phyloP scores from a whole-genome alignment of 1,140 invertebrate species.

The Ceratina japonica region DNA sequence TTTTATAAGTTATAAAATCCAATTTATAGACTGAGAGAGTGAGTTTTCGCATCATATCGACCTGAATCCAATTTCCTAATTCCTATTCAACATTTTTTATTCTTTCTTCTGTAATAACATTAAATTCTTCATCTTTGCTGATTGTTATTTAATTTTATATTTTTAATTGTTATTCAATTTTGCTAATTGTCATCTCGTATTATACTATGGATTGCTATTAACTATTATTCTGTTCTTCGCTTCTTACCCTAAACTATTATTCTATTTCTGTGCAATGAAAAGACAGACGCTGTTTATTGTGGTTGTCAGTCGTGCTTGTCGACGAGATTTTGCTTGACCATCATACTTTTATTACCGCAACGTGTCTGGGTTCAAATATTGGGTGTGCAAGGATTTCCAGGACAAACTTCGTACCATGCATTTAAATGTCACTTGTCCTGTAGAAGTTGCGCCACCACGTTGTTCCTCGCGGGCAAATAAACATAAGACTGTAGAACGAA shows the following conservation, averaged over 20 bases:
- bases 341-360: neutral
- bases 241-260: neutral
- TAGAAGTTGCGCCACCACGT: neutral
- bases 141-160: no score
- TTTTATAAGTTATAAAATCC: neutral
- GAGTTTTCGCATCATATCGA: no score
- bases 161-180: neutral
- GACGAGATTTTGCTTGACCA: neutral
- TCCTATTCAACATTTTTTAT: no score
- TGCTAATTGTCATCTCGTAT: no score
- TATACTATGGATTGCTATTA: no score
- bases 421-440: constrained; percentile 37
- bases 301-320: no score
- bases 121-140: no score
- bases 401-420: constrained; percentile 29
- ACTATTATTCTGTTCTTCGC: no score
- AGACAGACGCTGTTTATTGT: neutral
- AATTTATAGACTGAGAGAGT: neutral
- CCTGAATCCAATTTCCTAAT: no score
- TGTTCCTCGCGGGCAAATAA: constrained; percentile 35
- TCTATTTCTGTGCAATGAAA: neutral
- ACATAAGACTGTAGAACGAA: constrained; percentile 5
- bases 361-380: neutral
- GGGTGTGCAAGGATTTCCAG: neutral
- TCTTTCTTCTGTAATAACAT: no score